phyloP scores from a whole-genome alignment of 2,113 vertebrate genomes.

The Phoenicopterus ruber region DNA sequence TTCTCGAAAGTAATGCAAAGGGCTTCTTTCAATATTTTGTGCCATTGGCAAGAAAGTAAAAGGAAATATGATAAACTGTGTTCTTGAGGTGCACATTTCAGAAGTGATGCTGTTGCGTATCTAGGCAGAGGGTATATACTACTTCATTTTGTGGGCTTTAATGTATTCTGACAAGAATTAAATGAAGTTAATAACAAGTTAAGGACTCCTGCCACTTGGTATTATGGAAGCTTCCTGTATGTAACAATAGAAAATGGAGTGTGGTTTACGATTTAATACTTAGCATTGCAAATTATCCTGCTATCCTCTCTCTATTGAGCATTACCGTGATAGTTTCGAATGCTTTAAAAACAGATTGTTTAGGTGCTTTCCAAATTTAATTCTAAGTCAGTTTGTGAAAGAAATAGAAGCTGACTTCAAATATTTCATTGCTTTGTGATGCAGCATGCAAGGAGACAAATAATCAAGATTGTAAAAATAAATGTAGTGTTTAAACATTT shows the following conservation, averaged over 20 bases:
- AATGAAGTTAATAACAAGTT: slow-evolving; percentile 28
- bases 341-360: background rate
- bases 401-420: background rate
- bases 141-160: background rate
- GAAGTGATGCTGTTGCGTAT: background rate
- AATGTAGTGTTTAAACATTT: background rate
- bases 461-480: background rate
- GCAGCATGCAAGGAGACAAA: background rate
- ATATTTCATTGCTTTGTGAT: background rate
- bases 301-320: background rate
- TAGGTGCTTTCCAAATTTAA: background rate
- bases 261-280: background rate
- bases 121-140: background rate
- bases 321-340: background rate
- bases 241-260: background rate
- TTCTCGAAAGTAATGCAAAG: background rate
- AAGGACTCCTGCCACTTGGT: background rate
- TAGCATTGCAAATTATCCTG: background rate
- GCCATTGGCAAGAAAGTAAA: background rate
- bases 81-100: background rate
- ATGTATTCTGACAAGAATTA: background rate
- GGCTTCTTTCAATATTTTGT: background rate
- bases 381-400: background rate
- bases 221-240: background rate
- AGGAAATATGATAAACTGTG: background rate